Base-by-base conservation (phyloP, 2,888 invertebrate genomes). In the Netelia virgata region DNA sequence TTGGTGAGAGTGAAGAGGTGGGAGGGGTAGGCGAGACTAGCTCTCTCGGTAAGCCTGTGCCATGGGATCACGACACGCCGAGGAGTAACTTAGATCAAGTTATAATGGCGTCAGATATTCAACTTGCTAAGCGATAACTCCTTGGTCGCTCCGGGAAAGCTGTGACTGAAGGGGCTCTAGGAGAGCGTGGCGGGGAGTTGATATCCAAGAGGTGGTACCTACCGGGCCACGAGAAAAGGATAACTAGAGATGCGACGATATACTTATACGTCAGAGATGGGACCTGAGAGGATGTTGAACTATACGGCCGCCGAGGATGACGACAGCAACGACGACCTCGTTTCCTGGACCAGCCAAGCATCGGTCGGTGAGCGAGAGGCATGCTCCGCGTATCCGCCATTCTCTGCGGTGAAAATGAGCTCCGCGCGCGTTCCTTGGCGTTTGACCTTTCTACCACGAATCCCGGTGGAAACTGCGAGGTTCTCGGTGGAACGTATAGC, bases 81-180 rank as follows among this genome's bases (percentile, higher is more conserved):
- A 72, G 23, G 81, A 82, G 76, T 82, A 89, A 88, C 86, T 89
- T 86, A 82, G 82, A 88, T 89, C 87, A 87, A 88, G 85, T 90
- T 88, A 87, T 87, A 89, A 90, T 88, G 86, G 82, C 82, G 86
- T 88, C 87, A 85, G 87, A 83, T 85, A 88, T 79, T 83, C 82
- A 81, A 53, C 78, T 79, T 85, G 79, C 74, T 87, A 83, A 87
- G 86, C 81, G 84, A 83, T 85, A 77, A 83, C 76, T 86, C 76
- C 86, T 78, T 43, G 28, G 59, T 59, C 73, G 28, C 28, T 28
- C 28, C 28, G 28, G 23, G 28, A 28, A 28, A 28, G 28, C 28
- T 28, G 28, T 28, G 28, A 28, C 28, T 28, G 28, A 28, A 28
- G 28, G 28, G 28, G 28, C 28, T 28, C 28, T 28, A 3, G 23